Evolutionary conservation across 2,113 vertebrate genomes (phyloP), one percentile per base, ranked within the genome.

Genomic region (Prionailurus viverrinus): DNA sequence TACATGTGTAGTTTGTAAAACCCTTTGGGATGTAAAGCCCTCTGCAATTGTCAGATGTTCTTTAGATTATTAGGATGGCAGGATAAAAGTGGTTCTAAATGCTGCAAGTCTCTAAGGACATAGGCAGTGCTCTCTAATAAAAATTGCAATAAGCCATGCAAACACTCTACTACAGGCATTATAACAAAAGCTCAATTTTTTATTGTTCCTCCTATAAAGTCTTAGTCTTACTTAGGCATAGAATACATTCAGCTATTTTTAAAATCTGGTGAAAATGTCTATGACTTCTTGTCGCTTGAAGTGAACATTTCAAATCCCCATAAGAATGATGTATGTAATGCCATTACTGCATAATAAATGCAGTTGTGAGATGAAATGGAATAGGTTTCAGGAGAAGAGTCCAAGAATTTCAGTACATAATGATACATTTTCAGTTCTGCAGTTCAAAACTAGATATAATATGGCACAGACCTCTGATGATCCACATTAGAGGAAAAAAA

Each of bases 261-360:
- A 48, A 91, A 94, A 94, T 10, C 10, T 81, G 53, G 21, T 97
- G 29, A 92, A 93, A 97, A 93, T 61, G 21, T 29, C 53, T 94
- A 61, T 31, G 85, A 13, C 78, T 94, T 95, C 58, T 33, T 91
- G 45, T 85, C 21, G 82, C 58, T 92, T 97, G 36, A 95, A 84
- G 63, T 61, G 41, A 94, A 81, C 11, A 95, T 79, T 95, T 97
- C 9, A 88, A 97, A 97, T 68, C 7, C 18, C 27, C 33, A 41
- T 89, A 93, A 95, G 33, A 98, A 93, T 89, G 36, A 94, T 95
- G 3, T 53, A 48, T 94, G 25, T 82, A 95, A 96, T 94, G 94
- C 71, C 13, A 96, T 79, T 94, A 90, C 79, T 61, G 18, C 91
- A 68, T 88, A 95, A 91, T 93, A 94, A 97, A 91, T 94, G 58